Base-by-base conservation (phyloP, 2,113 vertebrate species). In the Gallinago jamesoni region DNA sequence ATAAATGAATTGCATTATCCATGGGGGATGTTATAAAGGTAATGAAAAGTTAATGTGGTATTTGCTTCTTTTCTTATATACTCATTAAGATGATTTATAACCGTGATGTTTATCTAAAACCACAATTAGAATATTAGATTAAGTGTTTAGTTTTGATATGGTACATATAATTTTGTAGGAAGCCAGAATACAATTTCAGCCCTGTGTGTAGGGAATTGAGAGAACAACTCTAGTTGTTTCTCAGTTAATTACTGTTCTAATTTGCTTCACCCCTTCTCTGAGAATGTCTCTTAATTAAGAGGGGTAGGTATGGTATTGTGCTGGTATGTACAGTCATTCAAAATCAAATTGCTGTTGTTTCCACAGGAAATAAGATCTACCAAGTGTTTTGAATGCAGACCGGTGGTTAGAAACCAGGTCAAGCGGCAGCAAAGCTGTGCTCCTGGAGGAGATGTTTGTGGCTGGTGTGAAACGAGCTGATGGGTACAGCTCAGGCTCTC, bases 21-120 rank as follows among this genome's bases (percentile, higher is more conserved):
- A 76, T 43, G 37, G 69, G 80, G 66, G 83, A 81, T 64, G 77
- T 37, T 92, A 84, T 76, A 92, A 96, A 95, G 86, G 85, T 87
- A 93, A 95, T 92, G 66, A 92, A 94, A 95, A 96, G 69, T 84
- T 95, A 95, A 95, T 93, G 84, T 76, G 84, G 28, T 89, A 92
- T 89, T 95, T 94, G 69, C 37, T 89, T 75, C 66, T 87, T 94
- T 93, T 90, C 63, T 73, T 30, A 89, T 87, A 47, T 66, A 22
- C 69, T 91, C 66, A 96, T 95, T 95, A 90, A 93, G 87, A 93
- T 89, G 53, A 95, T 92, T 94, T 92, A 93, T 89, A 93, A 66
- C 77, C 0, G 0, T 64, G 62, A 89, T 90, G 48, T 73, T 94
- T 94, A 93, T 92, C 84, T 94, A 92, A 93, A 88, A 48, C 31